Conservation (phyloP, 2,888 invertebrate genomes). For the Parascotia fuliginaria region DNA sequence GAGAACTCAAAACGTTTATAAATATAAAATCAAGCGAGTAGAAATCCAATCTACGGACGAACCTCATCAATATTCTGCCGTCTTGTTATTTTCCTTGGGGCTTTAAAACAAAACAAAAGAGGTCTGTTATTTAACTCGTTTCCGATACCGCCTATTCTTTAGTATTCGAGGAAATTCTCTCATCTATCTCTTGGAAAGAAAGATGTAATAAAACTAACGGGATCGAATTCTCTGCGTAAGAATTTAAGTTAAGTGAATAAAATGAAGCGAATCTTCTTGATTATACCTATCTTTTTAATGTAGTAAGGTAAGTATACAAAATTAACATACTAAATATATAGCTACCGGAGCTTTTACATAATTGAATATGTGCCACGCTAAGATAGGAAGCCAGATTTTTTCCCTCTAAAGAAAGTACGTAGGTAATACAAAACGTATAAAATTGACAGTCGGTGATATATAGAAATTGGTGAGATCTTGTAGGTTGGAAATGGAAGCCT, state of each 20-base stretch:
- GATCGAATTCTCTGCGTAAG: conserved; percentile 30
- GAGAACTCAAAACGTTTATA: conserved; percentile 55
- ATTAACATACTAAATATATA: background rate
- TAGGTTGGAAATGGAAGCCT: conserved; percentile 64
- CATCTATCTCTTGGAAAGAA: conserved; percentile 51
- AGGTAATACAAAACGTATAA: background rate
- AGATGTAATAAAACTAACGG: conserved; percentile 46
- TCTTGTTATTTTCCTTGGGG: conserved; percentile 74
- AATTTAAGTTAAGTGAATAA: conserved; percentile 36
- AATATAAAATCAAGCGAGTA: conserved; percentile 58
- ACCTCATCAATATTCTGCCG: conserved; percentile 76
- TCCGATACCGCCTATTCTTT: conserved; percentile 79
- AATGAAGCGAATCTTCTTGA: conserved; percentile 30
- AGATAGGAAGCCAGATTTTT: background rate
- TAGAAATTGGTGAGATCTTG: conserved; percentile 64
- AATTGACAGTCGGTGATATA: background rate
- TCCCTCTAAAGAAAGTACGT: background rate
- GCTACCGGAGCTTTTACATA: background rate
- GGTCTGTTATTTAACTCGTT: conserved; percentile 82
- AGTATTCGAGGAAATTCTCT: conserved; percentile 80
- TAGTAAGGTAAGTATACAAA: background rate
- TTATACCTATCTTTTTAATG: conserved; percentile 20
- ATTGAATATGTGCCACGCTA: background rate
- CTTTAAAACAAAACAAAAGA: conserved; percentile 76
- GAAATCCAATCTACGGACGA: conserved; percentile 56